phyloP scores from a whole-genome alignment of 2,113 vertebrate genomes.

The Chiloscyllium plagiosum region DNA sequence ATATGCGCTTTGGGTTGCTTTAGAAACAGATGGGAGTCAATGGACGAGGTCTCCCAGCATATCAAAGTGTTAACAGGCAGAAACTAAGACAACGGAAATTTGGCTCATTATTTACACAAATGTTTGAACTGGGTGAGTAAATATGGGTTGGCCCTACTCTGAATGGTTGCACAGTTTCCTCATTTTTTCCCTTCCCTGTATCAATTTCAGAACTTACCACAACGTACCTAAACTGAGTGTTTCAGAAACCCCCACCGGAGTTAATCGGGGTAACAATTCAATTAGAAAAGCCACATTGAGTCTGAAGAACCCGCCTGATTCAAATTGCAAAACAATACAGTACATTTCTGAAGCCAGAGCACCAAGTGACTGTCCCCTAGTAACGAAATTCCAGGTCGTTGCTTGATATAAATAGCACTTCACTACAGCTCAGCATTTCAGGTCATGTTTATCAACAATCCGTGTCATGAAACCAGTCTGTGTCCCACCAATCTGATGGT shows the following conservation, averaged over 20 bases:
- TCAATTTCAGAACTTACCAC: neutral
- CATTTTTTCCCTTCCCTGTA: neutral
- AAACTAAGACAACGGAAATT: constrained; percentile 28
- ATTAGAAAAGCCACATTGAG: neutral
- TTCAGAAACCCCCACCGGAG: neutral
- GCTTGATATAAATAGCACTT: constrained; percentile 18
- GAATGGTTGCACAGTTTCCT: neutral
- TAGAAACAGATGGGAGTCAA: constrained; percentile 5
- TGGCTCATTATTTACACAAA: constrained; percentile 27
- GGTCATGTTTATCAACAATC: constrained; percentile 3
- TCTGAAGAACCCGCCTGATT: neutral
- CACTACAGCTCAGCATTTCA: neutral
- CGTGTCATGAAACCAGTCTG: neutral
- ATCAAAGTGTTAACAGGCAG: neutral
- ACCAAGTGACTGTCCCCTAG: neutral
- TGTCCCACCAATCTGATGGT: neutral
- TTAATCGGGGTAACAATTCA: neutral
- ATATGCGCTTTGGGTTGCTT: neutral
- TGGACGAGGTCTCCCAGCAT: neutral
- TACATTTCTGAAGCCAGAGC: neutral
- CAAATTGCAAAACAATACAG: neutral
- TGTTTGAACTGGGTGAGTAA: constrained; percentile 32
- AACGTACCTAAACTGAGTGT: neutral
- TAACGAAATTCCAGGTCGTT: neutral
- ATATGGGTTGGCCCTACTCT: neutral